Evolutionary conservation across 1,140 invertebrate species (phyloP), one percentile per base, ranked within the genome.

Genomic region (Chironomus tepperi): DNA sequence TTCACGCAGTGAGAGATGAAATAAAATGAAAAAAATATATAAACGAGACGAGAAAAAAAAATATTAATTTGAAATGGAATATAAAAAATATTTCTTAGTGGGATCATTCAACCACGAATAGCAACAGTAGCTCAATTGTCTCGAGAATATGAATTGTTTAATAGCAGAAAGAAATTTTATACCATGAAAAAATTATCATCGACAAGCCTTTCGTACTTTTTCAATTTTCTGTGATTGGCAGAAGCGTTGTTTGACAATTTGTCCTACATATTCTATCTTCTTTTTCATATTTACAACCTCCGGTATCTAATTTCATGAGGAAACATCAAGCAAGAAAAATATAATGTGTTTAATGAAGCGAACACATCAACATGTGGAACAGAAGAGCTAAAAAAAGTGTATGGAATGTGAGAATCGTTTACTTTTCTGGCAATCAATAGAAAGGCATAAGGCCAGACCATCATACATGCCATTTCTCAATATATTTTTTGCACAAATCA

Each of bases 101-200:
- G 47, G 47, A 57, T 57, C 47, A 57, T 57, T 57, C 47, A 57
- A 57, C 47, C 47, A 57, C 47, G 47, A 57, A 34, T 57, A n/a
- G 47, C 12, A 57, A 57, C 47, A 57, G 47, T n/a, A 57, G 47
- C 47, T n/a, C 47, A 57, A 57, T 57, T 57, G 47, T 57, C 47
- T 57, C 47, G n/a, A 15, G 47, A 57, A 57, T n/a, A 57, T 57
- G 5, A 57, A 57, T 57, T 57, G 47, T n/a, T 57, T 57, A 57
- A 57, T 57, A n/a, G n/a, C n/a, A n/a, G n/a, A n/a, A n/a, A n/a
- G 47, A 57, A 57, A 12, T 57, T 57, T 57, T 5, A n/a, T 57
- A 15, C 3, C 47, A 57, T 15, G 3, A 57, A 57, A 57, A 15
- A 57, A 34, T 34, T 34, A 34, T 34, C 24, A 34, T 34, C 24